Conservation (phyloP, 37 sponge, comb jelly and placozoan species). For the Spongia lamella region DNA sequence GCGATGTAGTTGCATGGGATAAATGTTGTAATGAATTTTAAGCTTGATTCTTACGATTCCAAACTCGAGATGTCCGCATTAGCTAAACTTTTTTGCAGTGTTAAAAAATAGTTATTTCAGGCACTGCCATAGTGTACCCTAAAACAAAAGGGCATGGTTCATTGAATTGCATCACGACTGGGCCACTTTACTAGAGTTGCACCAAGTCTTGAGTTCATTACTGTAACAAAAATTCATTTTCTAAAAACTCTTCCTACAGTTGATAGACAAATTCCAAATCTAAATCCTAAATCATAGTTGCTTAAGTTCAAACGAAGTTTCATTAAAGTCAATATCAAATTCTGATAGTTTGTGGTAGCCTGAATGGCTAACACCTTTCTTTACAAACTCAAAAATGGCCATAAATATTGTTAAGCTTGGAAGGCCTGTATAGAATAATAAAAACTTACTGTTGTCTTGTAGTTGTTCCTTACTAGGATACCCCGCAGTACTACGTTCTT, state of each 20-base stretch:
- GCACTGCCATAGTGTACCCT: not conserved
- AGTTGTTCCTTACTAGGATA: no score
- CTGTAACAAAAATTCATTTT: no score
- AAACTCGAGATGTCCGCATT: no score
- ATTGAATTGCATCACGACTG: slow-evolving; percentile 5
- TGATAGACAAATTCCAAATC: slow-evolving; percentile 20
- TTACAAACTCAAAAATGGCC: slow-evolving; percentile 35
- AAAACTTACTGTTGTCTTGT: slow-evolving; percentile 9
- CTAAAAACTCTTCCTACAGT: slow-evolving; percentile 22
- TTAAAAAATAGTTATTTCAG: no score
- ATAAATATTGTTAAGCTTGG: slow-evolving; percentile 29
- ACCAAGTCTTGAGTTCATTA: slow-evolving; percentile 1
- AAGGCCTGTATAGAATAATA: slow-evolving; percentile 36
- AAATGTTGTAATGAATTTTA: no score
- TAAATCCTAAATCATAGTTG: slow-evolving; percentile 29
- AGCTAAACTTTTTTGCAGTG: no score
- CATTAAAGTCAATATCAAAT: slow-evolving; percentile 40
- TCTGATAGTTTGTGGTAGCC: slow-evolving; percentile 15
- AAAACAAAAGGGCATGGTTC: slow-evolving; percentile 18
- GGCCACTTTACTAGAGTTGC: slow-evolving; percentile 6
- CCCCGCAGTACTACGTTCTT: no score
- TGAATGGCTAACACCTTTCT: no score
- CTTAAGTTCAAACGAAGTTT: slow-evolving; percentile 35
- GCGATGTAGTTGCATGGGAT: no score
- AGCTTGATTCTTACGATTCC: no score